phyloP scores from a whole-genome alignment of 1,140 invertebrate genomes.

The Drosophila micromelanica region DNA sequence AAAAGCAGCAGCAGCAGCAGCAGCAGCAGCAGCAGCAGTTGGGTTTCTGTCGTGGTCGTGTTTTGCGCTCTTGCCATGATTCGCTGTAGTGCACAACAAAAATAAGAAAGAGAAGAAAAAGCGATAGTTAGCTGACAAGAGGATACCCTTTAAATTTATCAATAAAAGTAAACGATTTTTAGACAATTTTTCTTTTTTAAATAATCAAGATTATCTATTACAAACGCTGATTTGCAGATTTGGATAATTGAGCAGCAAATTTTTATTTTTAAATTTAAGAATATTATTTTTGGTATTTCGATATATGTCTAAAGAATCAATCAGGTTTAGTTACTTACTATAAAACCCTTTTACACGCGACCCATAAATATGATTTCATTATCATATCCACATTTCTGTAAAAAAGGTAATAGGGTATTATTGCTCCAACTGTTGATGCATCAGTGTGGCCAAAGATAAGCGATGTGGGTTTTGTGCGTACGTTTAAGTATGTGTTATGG shows the following conservation, averaged over 20 bases:
- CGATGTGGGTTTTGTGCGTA: slow-evolving; percentile 37
- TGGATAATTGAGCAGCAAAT: too few species aligned
- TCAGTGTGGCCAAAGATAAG: slow-evolving; percentile 45
- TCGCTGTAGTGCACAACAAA: slow-evolving; percentile 63
- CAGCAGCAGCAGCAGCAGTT: slow-evolving; percentile 8
- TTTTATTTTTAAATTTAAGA: too few species aligned
- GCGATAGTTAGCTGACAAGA: neutral
- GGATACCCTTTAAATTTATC: slow-evolving; percentile 2
- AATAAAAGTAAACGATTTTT: too few species aligned
- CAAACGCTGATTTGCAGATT: too few species aligned
- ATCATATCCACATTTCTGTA: neutral
- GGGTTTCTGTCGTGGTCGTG: slow-evolving; percentile 63
- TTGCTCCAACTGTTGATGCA: slow-evolving; percentile 17
- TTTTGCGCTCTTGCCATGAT: slow-evolving; percentile 61
- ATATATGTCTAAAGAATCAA: too few species aligned
- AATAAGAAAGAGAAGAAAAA: slow-evolving; percentile 16
- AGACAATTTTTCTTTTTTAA: too few species aligned
- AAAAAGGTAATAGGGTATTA: slow-evolving; percentile 7
- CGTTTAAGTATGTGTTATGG: slow-evolving; percentile 23
- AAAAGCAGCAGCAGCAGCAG: slow-evolving; percentile 1
- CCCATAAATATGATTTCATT: neutral
- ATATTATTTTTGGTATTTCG: too few species aligned
- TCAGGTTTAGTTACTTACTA: too few species aligned
- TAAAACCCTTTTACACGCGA: too few species aligned
- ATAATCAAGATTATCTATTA: too few species aligned